Conservation (phyloP, 2,797 vertebrate species). For the Myiothlypis chrysogaster region DNA sequence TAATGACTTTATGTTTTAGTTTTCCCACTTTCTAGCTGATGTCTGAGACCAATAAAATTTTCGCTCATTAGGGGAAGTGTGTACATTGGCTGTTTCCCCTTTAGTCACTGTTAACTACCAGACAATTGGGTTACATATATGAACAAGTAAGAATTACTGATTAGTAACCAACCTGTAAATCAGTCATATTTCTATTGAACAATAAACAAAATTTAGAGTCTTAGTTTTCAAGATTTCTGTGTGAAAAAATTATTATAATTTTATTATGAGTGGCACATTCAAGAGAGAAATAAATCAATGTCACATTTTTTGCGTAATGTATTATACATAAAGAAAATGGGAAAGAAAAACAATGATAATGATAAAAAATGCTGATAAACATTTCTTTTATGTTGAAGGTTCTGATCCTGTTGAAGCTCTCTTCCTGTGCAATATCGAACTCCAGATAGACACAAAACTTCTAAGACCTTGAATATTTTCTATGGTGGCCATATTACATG, state of each 20-base stretch:
- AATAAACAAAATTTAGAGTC: neutral
- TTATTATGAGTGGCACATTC: neutral
- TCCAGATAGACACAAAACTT: neutral
- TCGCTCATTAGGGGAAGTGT: neutral
- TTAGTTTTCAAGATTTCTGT: neutral
- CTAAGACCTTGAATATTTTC: neutral
- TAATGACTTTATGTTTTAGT: neutral
- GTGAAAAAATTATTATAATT: neutral
- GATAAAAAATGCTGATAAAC: neutral
- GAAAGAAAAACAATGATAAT: neutral
- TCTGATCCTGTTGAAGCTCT: neutral
- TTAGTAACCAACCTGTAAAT: neutral
- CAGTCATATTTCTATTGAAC: neutral
- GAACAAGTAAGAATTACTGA: neutral
- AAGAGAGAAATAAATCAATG: neutral
- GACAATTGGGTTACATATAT: neutral
- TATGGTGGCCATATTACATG: neutral
- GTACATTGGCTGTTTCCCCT: neutral
- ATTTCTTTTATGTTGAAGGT: neutral
- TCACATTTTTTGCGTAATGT: neutral
- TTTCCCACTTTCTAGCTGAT: neutral
- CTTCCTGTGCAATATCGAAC: neutral
- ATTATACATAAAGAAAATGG: neutral
- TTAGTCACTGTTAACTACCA: neutral
- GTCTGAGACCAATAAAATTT: neutral